phyloP scores from a whole-genome alignment of 92 coral and sea anemone genomes.

The Epizoanthus ramosus region DNA sequence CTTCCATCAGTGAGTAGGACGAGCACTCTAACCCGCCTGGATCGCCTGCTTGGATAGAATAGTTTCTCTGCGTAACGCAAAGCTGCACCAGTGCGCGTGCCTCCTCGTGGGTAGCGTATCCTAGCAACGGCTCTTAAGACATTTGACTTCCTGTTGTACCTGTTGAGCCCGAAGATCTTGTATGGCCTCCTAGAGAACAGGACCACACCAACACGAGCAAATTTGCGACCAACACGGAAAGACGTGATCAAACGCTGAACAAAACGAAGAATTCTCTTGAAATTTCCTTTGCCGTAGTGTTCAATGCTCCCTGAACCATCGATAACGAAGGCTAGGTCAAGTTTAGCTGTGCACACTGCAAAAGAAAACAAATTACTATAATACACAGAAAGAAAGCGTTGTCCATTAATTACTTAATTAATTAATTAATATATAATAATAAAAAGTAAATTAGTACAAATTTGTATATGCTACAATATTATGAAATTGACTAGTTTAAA shows the following conservation, averaged over 20 bases:
- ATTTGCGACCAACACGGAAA: constrained; percentile 64
- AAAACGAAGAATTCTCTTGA: constrained; percentile 78
- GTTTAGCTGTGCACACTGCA: constrained; percentile 76
- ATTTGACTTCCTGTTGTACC: constrained; percentile 44
- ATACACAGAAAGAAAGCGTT: background rate
- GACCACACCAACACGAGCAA: constrained; percentile 83
- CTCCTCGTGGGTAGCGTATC: constrained; percentile 75
- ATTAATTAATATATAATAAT: no score
- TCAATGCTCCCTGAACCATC: constrained; percentile 78
- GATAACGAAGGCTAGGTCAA: constrained; percentile 72
- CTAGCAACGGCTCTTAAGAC: constrained; percentile 69
- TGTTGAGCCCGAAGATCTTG: constrained; percentile 14
- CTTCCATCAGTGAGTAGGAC: constrained; percentile 7
- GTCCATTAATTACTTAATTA: background rate
- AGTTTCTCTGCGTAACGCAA: constrained; percentile 50
- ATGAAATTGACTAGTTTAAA: no score
- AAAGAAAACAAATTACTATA: background rate
- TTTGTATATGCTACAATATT: no score
- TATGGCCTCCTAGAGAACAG: constrained; percentile 50
- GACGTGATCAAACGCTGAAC: constrained; percentile 65
- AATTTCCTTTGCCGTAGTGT: constrained; percentile 76
- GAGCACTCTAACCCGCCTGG: background rate
- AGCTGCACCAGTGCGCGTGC: constrained; percentile 77
- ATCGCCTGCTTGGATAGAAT: constrained; percentile 55
- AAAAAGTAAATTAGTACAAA: no score